A percentile compares a stretch with the other conserved stretches of the same genome.
phyloP scores from a whole-genome alignment of 2,797 vertebrate genomes.

The Poeciliopsis infans region DNA sequence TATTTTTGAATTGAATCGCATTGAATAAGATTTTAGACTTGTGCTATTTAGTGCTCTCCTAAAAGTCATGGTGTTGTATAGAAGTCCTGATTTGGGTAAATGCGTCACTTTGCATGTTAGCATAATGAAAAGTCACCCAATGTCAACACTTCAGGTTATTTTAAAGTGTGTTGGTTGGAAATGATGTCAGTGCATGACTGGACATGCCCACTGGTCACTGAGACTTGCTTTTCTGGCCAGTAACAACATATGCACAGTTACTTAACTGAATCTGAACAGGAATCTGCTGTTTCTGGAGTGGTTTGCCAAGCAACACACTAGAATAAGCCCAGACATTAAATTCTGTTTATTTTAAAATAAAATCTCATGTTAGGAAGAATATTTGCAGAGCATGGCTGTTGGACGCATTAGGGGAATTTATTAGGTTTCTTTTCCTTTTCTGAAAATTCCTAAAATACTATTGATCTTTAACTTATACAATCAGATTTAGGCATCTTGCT shows the following conservation, averaged over 20 bases:
- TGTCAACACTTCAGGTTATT: neutral
- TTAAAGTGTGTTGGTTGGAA: neutral
- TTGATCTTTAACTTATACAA: neutral
- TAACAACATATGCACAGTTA: neutral
- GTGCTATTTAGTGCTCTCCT: neutral
- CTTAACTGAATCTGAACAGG: neutral
- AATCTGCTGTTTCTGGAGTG: constrained; percentile 7
- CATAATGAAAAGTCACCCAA: neutral
- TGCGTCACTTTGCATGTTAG: neutral
- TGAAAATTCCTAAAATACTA: neutral
- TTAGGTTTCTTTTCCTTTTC: neutral
- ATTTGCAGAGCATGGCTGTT: neutral
- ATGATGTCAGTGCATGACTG: neutral
- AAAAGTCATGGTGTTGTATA: neutral
- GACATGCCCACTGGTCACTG: constrained; percentile 2
- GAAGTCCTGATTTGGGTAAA: neutral
- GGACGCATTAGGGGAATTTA: neutral
- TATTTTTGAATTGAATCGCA: neutral
- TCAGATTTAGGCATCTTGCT: neutral
- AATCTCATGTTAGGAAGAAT: neutral
- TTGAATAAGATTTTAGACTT: neutral
- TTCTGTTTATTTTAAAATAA: constrained; percentile 18
- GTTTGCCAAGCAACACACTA: constrained; percentile 19
- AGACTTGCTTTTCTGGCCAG: constrained; percentile 5
- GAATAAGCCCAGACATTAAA: neutral